phyloP scores from a whole-genome alignment of 2,797 vertebrate genomes.

The Trachops cirrhosus region DNA sequence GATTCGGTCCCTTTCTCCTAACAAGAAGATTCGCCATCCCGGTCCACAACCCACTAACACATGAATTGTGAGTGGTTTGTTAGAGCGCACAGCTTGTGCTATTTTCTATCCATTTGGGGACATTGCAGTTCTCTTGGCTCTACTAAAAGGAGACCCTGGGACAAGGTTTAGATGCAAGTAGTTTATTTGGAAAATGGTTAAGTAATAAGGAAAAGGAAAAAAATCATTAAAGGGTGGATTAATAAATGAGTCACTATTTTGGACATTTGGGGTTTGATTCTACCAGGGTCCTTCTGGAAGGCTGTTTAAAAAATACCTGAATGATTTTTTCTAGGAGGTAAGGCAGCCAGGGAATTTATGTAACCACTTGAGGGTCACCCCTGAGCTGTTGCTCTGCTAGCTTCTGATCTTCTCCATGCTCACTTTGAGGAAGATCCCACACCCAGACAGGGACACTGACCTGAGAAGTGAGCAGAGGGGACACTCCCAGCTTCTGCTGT shows the following conservation, averaged over 20 bases:
- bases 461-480: not conserved
- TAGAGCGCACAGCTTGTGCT: not conserved
- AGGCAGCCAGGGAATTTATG: not conserved
- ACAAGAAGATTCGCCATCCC: not conserved
- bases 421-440: not conserved
- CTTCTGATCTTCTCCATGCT: not conserved
- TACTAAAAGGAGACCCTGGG: not conserved
- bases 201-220: not conserved
- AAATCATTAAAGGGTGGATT: not conserved
- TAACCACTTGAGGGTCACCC: not conserved
- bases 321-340: not conserved
- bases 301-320: not conserved
- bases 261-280: not conserved
- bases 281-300: not conserved
- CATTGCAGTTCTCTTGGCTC: not conserved
- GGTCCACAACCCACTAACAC: not conserved
- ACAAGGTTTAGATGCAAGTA: not conserved
- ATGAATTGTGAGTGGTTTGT: not conserved
- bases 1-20: not conserved
- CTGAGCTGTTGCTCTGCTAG: not conserved
- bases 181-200: not conserved
- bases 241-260: not conserved
- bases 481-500: not conserved
- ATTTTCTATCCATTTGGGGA: not conserved
- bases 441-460: not conserved